Base-by-base conservation (phyloP, 2,113 vertebrate species). In the Phaethon lepturus region DNA sequence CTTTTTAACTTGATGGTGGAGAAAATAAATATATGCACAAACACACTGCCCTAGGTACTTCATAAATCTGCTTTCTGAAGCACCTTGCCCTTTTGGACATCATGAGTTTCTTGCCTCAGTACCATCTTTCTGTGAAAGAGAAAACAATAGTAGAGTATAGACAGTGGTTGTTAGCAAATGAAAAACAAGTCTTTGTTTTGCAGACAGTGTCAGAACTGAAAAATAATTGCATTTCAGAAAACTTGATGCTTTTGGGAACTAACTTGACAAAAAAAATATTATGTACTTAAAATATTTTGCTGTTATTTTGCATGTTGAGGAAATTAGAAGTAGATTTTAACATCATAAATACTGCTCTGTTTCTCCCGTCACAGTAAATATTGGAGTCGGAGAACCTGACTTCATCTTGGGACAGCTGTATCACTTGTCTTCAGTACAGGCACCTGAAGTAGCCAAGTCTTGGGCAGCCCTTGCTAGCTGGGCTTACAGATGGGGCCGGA, bases 401-500 rank as follows among this genome's bases (percentile, higher is more conserved):
- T 99, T 99, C 45, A 99, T 99, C 84, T 95, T 99, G 96, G 99
- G 99, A 38, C 99, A 99, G 91, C 98, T 99, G 11, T 99, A 99
- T 97, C 99, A 99, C 90, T 98, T 99, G 7, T 99, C 99, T 81
- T 99, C 99, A 44, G 98, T 98, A 47, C 99, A 99, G 91, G 99
- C 99, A 80, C 99, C 99, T 71, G 99, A 99, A 97, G 98, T 99
- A 74, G 99, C 99, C 67, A 99, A 99, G 96, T 99, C 99, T 44
- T 99, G 99, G 99, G 99, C 99, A 28, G 98, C 99, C 11, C 95
- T 99, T 90, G 99, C 99, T 88, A 99, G 99, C 95, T 99, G 99
- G 99, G 99, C 99, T 17, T 99, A 99, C 42, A 98, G 99, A 95
- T 99, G 99, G 99, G 99, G 99, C 90, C 98, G 99, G 93, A 99